phyloP scores from a whole-genome alignment of 2,113 vertebrate genomes.

The Agapornis roseicollis region DNA sequence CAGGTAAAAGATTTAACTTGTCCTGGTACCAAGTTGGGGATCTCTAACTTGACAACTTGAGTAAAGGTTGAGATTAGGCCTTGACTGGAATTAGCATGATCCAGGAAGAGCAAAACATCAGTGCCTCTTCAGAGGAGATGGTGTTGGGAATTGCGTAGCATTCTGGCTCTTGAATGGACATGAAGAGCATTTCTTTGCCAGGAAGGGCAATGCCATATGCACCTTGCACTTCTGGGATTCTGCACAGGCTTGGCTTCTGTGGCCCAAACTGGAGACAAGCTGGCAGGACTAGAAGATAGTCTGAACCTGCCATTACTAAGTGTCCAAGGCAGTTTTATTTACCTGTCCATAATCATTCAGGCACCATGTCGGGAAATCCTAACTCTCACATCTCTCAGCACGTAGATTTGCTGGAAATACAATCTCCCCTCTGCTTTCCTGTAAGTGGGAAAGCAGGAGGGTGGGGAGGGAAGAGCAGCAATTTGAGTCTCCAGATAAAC shows the following conservation, averaged over 20 bases:
- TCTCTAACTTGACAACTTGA: constrained; percentile 22
- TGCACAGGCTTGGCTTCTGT: constrained; percentile 13
- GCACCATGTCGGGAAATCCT: constrained; percentile 68
- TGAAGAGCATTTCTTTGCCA: neutral
- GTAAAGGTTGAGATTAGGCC: constrained; percentile 43
- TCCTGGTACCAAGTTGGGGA: constrained; percentile 21
- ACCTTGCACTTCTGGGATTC: constrained; percentile 46
- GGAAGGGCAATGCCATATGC: constrained; percentile 55
- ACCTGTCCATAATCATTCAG: constrained; percentile 32
- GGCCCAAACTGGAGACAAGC: neutral
- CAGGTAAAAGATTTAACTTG: constrained; percentile 46
- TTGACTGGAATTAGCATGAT: neutral
- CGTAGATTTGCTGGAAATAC: constrained; percentile 55
- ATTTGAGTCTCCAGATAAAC: constrained; percentile 46
- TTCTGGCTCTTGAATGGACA: constrained; percentile 41
- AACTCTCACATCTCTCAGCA: constrained; percentile 68
- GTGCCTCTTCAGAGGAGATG: constrained; percentile 37
- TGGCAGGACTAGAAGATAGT: constrained; percentile 42
- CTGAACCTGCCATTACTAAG: neutral
- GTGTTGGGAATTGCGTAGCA: constrained; percentile 14
- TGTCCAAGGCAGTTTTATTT: constrained; percentile 21
- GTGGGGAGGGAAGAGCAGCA: constrained; percentile 55
- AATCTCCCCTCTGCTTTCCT: constrained; percentile 40
- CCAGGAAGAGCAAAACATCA: constrained; percentile 48
- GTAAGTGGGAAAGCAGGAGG: constrained; percentile 41